Conservation (phyloP, 1,140 invertebrate species). For the Drosophila orena region DNA sequence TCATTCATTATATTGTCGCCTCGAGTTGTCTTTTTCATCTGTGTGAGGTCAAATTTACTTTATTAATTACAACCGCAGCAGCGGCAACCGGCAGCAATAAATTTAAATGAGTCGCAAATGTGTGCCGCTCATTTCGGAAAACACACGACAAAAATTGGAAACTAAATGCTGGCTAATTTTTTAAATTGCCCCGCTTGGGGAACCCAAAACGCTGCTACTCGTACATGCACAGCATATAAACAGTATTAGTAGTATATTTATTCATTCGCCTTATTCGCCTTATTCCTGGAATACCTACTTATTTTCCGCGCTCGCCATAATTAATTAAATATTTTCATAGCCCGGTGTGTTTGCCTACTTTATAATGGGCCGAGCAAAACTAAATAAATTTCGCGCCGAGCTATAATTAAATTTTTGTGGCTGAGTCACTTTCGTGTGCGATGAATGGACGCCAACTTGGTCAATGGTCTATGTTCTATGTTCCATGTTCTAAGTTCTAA, state of each 20-base stretch:
- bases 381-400: constrained; percentile 77
- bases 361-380: constrained; percentile 73
- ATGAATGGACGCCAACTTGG: constrained; percentile 68
- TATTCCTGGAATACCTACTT: constrained; percentile 65
- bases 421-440: constrained; percentile 66
- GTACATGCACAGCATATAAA: neutral
- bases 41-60: constrained; percentile 82
- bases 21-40: constrained; percentile 41
- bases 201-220: constrained; percentile 20
- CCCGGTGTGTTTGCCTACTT: constrained; percentile 48
- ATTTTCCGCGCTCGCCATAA: constrained; percentile 52
- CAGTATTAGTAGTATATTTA: constrained; percentile 18
- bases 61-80: constrained; percentile 73
- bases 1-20: constrained; percentile 83
- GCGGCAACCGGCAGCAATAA: constrained; percentile 49
- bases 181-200: constrained; percentile 48
- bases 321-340: constrained; percentile 76
- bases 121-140: constrained; percentile 59
- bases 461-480: constrained; percentile 53
- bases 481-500: too few species aligned
- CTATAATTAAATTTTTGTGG: constrained; percentile 81
- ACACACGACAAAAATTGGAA: constrained; percentile 60
- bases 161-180: constrained; percentile 68
- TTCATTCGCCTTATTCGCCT: constrained; percentile 28
- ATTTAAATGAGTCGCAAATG: constrained; percentile 72